phyloP scores from a whole-genome alignment of 2,888 invertebrate genomes.

The Amblyjoppa proteus region DNA sequence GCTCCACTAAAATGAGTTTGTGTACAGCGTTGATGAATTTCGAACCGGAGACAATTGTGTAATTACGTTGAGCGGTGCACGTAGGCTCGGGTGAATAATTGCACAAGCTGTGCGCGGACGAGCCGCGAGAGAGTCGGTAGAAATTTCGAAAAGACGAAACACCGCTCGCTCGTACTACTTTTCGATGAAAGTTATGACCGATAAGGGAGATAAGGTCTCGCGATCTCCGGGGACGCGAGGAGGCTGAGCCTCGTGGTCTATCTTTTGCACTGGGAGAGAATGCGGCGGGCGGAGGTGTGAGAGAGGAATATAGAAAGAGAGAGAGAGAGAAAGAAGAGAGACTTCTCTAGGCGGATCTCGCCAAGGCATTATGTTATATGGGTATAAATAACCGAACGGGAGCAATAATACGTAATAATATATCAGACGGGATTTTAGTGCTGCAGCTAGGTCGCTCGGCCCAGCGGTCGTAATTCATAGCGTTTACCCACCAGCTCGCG shows the following conservation, averaged over 20 bases:
- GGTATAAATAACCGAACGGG: conserved; percentile 85
- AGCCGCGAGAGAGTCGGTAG: conserved; percentile 26
- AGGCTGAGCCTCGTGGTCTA: conserved; percentile 56
- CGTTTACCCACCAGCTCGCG: conserved; percentile 76
- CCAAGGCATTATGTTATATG: conserved; percentile 84
- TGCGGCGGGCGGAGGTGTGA: conserved; percentile 14
- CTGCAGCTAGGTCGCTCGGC: conserved; percentile 82
- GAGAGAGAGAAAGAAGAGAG: conserved; percentile 46
- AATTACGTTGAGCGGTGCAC: neutral
- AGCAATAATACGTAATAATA: conserved; percentile 85
- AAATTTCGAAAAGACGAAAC: conserved; percentile 61
- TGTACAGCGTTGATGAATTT: neutral
- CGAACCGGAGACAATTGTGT: neutral
- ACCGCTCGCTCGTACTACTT: conserved; percentile 69
- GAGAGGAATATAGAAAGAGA: conserved; percentile 35
- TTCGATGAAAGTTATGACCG: conserved; percentile 83
- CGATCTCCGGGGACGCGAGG: conserved; percentile 79
- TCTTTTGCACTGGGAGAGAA: conserved; percentile 52
- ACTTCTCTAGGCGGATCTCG: conserved; percentile 81
- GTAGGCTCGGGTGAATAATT: conserved; percentile 3
- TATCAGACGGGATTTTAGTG: conserved; percentile 85
- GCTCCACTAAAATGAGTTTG: neutral
- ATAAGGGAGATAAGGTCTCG: conserved; percentile 82
- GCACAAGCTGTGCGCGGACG: conserved; percentile 12
- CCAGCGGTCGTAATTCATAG: conserved; percentile 85